Base-by-base conservation (phyloP, 2,113 vertebrate genomes). In the Mugil cephalus region DNA sequence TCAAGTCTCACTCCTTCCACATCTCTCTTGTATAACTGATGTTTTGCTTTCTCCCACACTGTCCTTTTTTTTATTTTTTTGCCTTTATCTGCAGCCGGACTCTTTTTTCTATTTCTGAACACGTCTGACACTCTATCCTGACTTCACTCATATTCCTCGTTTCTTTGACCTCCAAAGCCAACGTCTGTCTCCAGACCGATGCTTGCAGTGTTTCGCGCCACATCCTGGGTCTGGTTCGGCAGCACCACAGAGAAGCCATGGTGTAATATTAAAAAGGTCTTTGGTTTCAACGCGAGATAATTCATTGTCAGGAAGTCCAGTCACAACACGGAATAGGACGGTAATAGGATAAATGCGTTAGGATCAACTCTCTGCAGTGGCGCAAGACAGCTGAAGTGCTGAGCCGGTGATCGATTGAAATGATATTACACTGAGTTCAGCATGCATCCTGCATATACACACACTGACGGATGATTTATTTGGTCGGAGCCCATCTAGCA, bases 401-500 rank as follows among this genome's bases (percentile, higher is more conserved):
- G 78, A 83, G 51, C 54, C 24, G 18, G 9, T 74, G 70, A 89
- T 90, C 88, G 51, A 82, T 86, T 74, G 65, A 69, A 86, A 86
- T 76, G 18, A 79, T 79, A 80, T 84, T 65, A 80, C 5, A 8
- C 30, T 56, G 63, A 47, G 52, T 79, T 78, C 76, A 6, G 76
- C 62, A 78, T 78, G 77, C 66, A 76, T 68, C 58, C 54, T 54
- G 75, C 79, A 83, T 75, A 82, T 34, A 79, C 60, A 55, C 60
- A 55, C 48, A 56, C 67, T 66, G 83, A 80, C 64, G 67, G 61
- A 51, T 87, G 77, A 85, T 87, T 89, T 79, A 87, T 82, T 68
- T 67, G 60, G 76, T 74, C 17, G 17, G 50, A 68, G 51, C 51
- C 56, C 54, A 21, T 81, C 71, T 76, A 43, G 35, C 70, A 67